Evolutionary conservation across 1,140 invertebrate genomes (phyloP).

Genomic region (Psilanteris sp.): DNA sequence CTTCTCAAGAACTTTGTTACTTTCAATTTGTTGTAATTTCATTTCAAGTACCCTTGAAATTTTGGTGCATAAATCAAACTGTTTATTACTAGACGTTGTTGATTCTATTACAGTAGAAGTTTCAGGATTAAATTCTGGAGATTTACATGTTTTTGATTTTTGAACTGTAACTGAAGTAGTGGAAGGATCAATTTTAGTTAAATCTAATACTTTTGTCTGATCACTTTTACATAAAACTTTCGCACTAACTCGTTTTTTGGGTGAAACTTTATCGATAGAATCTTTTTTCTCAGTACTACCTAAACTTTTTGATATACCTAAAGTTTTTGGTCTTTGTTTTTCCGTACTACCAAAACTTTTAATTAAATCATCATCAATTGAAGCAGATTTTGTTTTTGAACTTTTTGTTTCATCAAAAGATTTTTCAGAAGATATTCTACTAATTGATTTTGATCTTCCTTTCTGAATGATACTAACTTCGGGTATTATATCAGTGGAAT

Average conservation of each 20-base stretch:
- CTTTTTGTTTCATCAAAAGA: conserved; percentile 70
- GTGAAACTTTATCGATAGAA: conserved; percentile 74
- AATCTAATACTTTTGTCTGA: conserved; percentile 47
- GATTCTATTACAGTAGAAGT: not conserved
- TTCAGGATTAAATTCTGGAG: conserved; percentile 14
- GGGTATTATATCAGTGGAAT: conserved; percentile 74
- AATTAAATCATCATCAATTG: conserved; percentile 77
- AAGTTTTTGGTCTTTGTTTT: conserved; percentile 74
- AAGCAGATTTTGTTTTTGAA: conserved; percentile 73
- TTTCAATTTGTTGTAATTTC: conserved; percentile 28
- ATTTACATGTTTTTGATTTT: conserved; percentile 17
- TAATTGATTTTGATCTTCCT: conserved; percentile 77
- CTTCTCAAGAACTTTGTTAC: conserved; percentile 34
- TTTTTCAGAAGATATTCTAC: conserved; percentile 69
- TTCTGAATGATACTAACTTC: conserved; percentile 78
- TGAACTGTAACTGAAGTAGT: conserved; percentile 17
- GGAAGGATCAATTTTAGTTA: conserved; percentile 38
- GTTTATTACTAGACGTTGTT: not conserved
- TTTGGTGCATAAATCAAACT: conserved; percentile 11
- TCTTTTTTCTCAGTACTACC: conserved; percentile 76
- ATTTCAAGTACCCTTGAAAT: conserved; percentile 7
- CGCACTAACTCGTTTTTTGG: conserved; percentile 66
- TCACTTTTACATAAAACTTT: conserved; percentile 64
- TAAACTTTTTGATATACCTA: conserved; percentile 77
- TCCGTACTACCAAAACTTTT: conserved; percentile 66